Base-by-base conservation (phyloP, 2,888 invertebrate genomes). In the Lasioglossum zephyrum region DNA sequence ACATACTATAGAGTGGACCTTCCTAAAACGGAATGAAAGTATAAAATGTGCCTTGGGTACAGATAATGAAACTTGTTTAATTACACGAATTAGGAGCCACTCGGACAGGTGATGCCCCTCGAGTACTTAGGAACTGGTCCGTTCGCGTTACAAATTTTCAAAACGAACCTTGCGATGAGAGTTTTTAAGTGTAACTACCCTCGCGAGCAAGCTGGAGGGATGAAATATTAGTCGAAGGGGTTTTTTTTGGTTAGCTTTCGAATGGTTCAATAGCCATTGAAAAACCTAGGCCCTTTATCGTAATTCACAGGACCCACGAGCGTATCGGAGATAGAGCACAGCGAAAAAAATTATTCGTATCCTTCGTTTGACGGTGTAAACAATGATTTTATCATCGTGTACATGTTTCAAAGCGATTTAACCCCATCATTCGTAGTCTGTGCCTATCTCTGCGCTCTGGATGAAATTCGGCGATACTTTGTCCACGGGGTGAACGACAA, bases 1-100 rank as follows among this genome's bases (percentile, higher is more conserved):
- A 91, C 79, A 90, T 91, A 89, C 82, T 88, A 85, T 90, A 91
- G 92, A 89, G 89, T 91, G 92, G 91, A 93, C 92, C 91, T 92
- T 92, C 90, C 90, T 92, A 91, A 91, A 92, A 94, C 92, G 92
- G 92, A 93, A 92, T 94, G 95, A 95, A 94, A 95, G 95, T 95
- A 93, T 94, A 93, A 93, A 93, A 94, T 93, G 95, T 95, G 95
- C 95, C 95, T 95, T 95, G 93, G 93, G 94, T 95, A 92, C 95
- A 94, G 91, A 93, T 93, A 92, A 92, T 90, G 88, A 85, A 80
- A 92, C 90, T 88, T 92, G 89, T 90, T 85, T 87, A 90, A 88
- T 88, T 85, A 88, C 76, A 90, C 82, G 87, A 87, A 91, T 91
- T 92, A 90, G 88, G 82, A 89, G 74, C 85, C 90, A 89, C 86